Base-by-base conservation (phyloP, 1,140 invertebrate species). In the Carposina sasakii region DNA sequence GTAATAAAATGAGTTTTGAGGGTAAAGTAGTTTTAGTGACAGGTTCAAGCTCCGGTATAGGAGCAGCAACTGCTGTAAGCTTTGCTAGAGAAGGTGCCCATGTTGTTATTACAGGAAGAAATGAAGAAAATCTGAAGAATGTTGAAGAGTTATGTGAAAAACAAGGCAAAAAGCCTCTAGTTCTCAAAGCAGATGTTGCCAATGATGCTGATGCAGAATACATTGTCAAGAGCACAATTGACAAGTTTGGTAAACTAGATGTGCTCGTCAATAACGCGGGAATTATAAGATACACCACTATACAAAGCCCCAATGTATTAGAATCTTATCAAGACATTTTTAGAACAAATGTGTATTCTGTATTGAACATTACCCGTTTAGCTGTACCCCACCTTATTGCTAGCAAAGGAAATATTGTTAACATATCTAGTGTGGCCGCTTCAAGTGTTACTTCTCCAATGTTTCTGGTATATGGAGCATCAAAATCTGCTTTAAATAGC, bases 401-500 rank as follows among this genome's bases (percentile, higher is more conserved):
- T 58, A 85, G 88, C 0, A 89, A 91, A 71, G 91, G 91, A 15
- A 90, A 88, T 49, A 89, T 93, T 59, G 89, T 94, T 1, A 94
- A 94, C 75, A 88, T 94, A 1, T 93, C 91, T 2, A 93, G 91
- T 65, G 88, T 93, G 1, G 88, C 84, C 59, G 91, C 91, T 9
- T 1, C 2, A 20, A 69, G 91, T 76, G n/a, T n/a, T n/a, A 81
- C 91, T n/a, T 89, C 89, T 48, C 76, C 88, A 28, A 78, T 78
- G 44, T 67, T 86, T 19, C 61, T 89, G 30, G 84, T 90, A 0
- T 94, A 94, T 59, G 89, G 88, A 56, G 90, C 92, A 78, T 92
- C 90, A 21, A 94, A 94, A 82, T 74, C 91, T 42, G 91, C 91
- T n/a, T 44, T 94, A 4, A 91, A 94, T 76, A 92, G 93, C 62